Evolutionary conservation across 2,888 invertebrate species (phyloP), one percentile per base, ranked within the genome.

Genomic region (Auanema freiburgensis): DNA sequence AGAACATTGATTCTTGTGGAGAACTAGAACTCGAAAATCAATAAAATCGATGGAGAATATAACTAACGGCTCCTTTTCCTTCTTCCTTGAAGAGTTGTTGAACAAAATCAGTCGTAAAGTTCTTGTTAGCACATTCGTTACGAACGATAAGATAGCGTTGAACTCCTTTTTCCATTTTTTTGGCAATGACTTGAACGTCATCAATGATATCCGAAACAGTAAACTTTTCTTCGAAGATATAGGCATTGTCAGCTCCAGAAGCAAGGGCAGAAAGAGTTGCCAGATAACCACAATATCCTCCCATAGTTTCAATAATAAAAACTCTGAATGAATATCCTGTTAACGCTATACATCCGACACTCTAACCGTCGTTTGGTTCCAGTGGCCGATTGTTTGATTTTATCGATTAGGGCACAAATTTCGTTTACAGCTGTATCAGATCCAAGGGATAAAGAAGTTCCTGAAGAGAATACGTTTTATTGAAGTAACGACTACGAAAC

Each of bases 171-270:
- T 78, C 74, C 84, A 84, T 84, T 65, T 84, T 84, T 8, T 74
- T 67, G 4, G 74, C 62, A 59, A 84, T 84, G 1, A 84, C 81
- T 43, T 64, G 41, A 14, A 76, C 76, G 59, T 82, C 82, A 49
- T 80, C 79, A 21, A 77, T 79, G 55, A 83, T 79, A 59, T 83
- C 83, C 50, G 78, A 67, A 42, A 82, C 80, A 42, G 67, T 75
- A 70, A 84, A 83, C 56, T 76, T 75, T 66, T 87, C 87, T 69
- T 99, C 98, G 84, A 90, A 95, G 78, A 99, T 98, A 83, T 99
- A 99, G 0, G 98, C 97, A 50, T 96, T 97, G 87, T 99, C 98
- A 0, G 98, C 95, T 25, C 98, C 98, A 58, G 96, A 95, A 4
- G 97, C 96, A 69, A 98, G 84, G 85, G 92, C 97, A 78, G 95